Conservation (phyloP, 2,113 vertebrate genomes). For the Scatophagus argus region DNA sequence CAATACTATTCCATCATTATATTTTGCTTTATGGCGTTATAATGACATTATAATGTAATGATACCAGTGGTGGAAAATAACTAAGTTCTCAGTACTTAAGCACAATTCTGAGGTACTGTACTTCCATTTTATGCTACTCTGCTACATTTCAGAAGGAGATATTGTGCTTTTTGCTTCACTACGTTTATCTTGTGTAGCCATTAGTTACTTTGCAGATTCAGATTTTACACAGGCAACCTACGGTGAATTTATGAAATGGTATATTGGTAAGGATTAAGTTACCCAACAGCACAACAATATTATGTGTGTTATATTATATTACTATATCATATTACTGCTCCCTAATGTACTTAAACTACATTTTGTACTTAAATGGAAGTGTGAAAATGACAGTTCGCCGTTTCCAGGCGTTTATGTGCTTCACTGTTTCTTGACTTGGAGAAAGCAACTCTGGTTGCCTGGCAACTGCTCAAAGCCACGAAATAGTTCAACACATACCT, state of each 20-base stretch:
- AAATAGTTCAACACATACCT: background rate
- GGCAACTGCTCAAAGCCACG: background rate
- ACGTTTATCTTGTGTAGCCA: too few species aligned
- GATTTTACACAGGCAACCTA: too few species aligned
- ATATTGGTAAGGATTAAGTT: too few species aligned
- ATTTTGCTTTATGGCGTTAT: background rate
- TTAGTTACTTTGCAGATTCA: too few species aligned
- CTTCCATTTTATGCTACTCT: background rate
- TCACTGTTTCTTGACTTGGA: background rate
- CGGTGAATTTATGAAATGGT: too few species aligned
- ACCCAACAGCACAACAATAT: too few species aligned
- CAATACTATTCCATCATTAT: background rate
- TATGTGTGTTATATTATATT: too few species aligned
- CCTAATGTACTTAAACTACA: background rate
- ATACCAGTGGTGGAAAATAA: background rate
- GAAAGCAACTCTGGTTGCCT: background rate
- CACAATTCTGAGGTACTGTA: background rate
- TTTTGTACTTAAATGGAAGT: background rate
- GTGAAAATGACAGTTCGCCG: background rate
- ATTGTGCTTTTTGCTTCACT: background rate
- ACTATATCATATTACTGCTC: too few species aligned
- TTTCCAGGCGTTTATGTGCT: background rate
- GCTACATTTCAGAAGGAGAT: background rate
- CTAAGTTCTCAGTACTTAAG: background rate
- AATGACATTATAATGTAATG: background rate